Conservation (phyloP, 2,113 vertebrate species). For the Fulica atra region DNA sequence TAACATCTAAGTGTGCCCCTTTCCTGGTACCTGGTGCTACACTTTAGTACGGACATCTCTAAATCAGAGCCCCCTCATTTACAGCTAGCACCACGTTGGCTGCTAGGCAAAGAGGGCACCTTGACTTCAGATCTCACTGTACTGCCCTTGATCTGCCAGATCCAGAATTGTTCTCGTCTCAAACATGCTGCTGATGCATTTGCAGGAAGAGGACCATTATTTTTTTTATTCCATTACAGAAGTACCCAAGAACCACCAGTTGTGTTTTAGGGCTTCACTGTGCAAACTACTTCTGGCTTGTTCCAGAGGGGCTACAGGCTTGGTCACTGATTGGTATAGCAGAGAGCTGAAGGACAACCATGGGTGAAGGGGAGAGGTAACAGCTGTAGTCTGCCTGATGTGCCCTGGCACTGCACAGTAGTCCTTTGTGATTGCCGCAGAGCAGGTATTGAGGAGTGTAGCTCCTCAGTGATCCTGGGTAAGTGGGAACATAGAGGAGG, state of each 20-base stretch:
- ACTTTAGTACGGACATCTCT: background rate
- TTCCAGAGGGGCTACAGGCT: background rate
- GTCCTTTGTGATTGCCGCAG: background rate
- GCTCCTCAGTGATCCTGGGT: background rate
- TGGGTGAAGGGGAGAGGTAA: background rate
- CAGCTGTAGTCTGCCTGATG: background rate
- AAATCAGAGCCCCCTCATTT: background rate
- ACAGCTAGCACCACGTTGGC: background rate
- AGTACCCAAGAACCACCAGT: background rate
- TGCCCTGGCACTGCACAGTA: rapidly evolving
- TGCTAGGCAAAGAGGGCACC: background rate
- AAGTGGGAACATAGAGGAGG: background rate
- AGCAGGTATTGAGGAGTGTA: background rate
- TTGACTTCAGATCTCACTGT: conserved; percentile 37
- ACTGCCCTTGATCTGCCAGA: background rate
- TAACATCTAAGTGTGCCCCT: background rate
- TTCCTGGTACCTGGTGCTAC: background rate
- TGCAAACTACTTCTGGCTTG: background rate
- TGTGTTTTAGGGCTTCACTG: background rate
- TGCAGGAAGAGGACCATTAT: background rate
- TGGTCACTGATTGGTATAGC: background rate
- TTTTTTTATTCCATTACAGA: background rate
- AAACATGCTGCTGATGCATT: background rate
- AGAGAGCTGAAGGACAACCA: background rate
- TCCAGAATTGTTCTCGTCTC: background rate